phyloP scores from a whole-genome alignment of 2,888 invertebrate species.

The Rotaria socialis region DNA sequence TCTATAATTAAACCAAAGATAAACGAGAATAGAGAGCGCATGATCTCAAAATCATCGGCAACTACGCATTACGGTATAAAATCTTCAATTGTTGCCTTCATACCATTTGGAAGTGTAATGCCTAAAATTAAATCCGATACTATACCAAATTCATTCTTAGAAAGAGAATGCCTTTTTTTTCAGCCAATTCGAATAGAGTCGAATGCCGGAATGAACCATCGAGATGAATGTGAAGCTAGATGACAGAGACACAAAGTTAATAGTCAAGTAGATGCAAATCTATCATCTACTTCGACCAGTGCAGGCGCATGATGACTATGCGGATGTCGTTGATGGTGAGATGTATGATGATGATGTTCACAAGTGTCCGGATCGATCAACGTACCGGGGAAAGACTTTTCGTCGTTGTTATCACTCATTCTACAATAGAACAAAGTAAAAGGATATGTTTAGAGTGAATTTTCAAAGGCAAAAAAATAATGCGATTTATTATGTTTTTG shows the following conservation, averaged over 20 bases:
- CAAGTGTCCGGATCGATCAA: not conserved
- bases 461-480: too few relatives aligned
- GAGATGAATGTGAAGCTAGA: constrained; percentile 16
- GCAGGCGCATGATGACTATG: not conserved
- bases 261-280: not conserved
- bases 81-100: not conserved
- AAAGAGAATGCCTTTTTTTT: not conserved
- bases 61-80: not conserved
- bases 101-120: not conserved
- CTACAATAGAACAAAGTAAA: too few relatives aligned
- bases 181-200: not conserved
- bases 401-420: not conserved
- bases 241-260: not conserved
- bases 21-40: not conserved
- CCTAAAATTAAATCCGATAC: not conserved
- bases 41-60: not conserved
- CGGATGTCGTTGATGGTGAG: not conserved
- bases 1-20: not conserved
- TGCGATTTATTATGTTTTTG: too few relatives aligned
- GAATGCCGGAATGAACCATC: not conserved
- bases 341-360: not conserved
- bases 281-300: not conserved
- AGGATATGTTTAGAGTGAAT: too few relatives aligned
- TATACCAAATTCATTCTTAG: not conserved
- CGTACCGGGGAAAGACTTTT: not conserved